Base-by-base conservation (phyloP, 2,888 invertebrate species). In the Amphimallon solstitiale region DNA sequence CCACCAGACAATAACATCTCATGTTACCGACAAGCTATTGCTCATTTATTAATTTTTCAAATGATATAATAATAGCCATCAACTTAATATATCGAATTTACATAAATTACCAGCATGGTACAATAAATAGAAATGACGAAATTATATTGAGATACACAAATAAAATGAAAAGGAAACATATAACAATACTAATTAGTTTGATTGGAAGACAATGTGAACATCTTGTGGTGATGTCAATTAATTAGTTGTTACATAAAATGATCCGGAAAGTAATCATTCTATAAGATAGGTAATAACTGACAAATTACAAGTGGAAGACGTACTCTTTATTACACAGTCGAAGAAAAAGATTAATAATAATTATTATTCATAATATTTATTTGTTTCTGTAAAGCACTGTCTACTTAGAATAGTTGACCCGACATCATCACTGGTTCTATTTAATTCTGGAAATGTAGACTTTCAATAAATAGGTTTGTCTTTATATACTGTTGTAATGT, bases 21-120 rank as follows among this genome's bases (percentile, higher is more conserved):
- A 59, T 43, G 2, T 43, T 43, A 43, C 35, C 9, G 7, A 34
- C 43, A 43, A 7, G 3, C 29, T 10, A 29, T 12, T 9, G 29
- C 19, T 21, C 23, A 40, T n/a, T 45, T 59, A 59, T 59, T 59
- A 29, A 59, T 43, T 59, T 43, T 59, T 43, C 43, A 59, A 29
- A n/a, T n/a, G n/a, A n/a, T 15, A 43, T 6, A 3, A 21, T 15
- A 29, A 38, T 29, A 59, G 56, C 43, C 56, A 59, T 59, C 56
- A 34, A 15, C 34, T 17, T 59, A 59, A 59, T 45, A 59, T 29
- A n/a, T 34, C n/a, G 19, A 21, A 38, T 29, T 45, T 43, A 43
- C 34, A 15, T 59, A 59, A 35, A 38, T 9, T 59, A 45, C 29
- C 43, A 23, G 23, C 56, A 56, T 10, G 15, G 23, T 23, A 14